Base-by-base conservation (phyloP, 2,797 vertebrate species). In the Oryzias sinensis region DNA sequence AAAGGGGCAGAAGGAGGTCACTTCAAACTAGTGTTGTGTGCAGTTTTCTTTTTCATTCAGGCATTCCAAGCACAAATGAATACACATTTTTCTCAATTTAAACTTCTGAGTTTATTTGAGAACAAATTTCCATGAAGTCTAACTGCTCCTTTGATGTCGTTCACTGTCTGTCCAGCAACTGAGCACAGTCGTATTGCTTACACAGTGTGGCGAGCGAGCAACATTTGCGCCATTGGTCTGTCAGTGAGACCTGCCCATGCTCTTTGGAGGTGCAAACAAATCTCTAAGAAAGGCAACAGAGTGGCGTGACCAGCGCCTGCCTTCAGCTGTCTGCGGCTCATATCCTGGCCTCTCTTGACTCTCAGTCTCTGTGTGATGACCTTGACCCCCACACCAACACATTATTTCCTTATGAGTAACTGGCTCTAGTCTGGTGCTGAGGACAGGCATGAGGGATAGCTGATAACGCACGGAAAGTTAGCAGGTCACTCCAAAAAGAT, bases 351-450 rank as follows among this genome's bases (percentile, higher is more conserved):
- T 59, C 65, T 54, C 53, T 29, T 37, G 27, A 37, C 9, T 33
- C 62, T 48, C 59, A 44, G 74, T 53, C 65, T 62, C 70, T 68
- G 70, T 8, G 57, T 11, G 48, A 44, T 44, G 78, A 88, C 87
- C 87, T 89, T 87, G 62, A 86, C 73, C 80, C 80, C 37, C 64
- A 68, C 63, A 66, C 72, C 46, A 49, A 61, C 61, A 70, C 81
- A 84, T 89, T 87, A 84, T 86, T 90, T 86, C 79, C 81, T 76
- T 64, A 74, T 91, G 87, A 90, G 84, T 88, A 86, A 86, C 77
- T 74, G 66, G 53, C 81, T 79, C 87, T 90, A 78, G 68, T 81
- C 76, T 74, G 56, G 58, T 2, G 41, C 81, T 87, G 63, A 50
- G 69, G 62, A 76, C 50, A 74, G 72, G 59, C 65, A 68, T 68